Evolutionary conservation across 2,113 vertebrate species (phyloP).

Genomic region (Phaethornis superciliosus): DNA sequence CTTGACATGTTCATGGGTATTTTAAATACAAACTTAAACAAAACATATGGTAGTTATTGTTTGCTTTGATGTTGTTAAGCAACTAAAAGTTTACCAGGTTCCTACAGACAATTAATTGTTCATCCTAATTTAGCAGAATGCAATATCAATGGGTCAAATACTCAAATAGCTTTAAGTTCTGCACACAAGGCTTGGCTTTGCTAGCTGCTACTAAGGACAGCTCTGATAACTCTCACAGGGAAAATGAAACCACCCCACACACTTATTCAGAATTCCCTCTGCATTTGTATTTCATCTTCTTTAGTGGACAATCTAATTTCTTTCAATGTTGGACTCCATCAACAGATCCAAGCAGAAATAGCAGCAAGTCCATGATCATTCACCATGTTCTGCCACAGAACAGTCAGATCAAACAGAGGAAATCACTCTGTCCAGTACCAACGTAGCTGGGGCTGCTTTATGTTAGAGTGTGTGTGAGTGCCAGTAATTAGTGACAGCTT

Average conservation of each 20-base stretch:
- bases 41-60: slow-evolving; percentile 49
- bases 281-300: background rate
- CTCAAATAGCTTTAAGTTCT: slow-evolving; percentile 45
- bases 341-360: background rate
- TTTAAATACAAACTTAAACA: slow-evolving; percentile 63
- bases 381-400: background rate
- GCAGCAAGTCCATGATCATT: background rate
- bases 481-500: background rate
- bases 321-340: background rate
- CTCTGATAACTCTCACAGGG: background rate
- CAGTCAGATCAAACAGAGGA: background rate
- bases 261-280: background rate
- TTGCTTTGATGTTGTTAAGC: slow-evolving; percentile 70
- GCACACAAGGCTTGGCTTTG: background rate
- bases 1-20: slow-evolving; percentile 37
- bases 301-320: background rate
- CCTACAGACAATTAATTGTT: slow-evolving; percentile 55
- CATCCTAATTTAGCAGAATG: background rate
- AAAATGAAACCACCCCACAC: background rate
- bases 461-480: background rate
- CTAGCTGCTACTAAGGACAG: background rate
- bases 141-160: slow-evolving; percentile 44
- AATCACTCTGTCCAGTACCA: background rate
- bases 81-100: slow-evolving; percentile 67
- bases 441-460: background rate